Evolutionary conservation across 2,888 invertebrate genomes (phyloP), one percentile per base, ranked within the genome.

Genomic region (Aradus depressus): DNA sequence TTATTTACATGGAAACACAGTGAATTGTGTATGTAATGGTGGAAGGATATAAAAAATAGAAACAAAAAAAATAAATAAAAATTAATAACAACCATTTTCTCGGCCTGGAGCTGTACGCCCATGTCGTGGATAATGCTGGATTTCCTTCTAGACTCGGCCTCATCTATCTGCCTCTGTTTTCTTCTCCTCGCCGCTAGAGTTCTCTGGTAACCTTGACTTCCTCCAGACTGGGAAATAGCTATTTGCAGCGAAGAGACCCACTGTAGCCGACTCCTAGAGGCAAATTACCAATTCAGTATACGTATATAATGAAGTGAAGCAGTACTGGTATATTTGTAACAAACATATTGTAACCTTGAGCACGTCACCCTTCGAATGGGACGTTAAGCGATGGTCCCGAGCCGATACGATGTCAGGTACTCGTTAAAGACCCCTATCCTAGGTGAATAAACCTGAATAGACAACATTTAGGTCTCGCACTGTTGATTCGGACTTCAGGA

Each of bases 161-260:
- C 66, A 60, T 73, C 62, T 38, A 69, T 65, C 58, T 70, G 70
- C 48, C 71, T 66, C 43, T 70, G 68, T 12, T 68, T 67, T 57
- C 74, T 67, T 45, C 79, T 67, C 57, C 72, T 72, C 25, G 70
- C 68, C 5, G 73, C 72, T 59, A 76, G 75, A 18, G 77, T 66
- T 14, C 83, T 67, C 64, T 85, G 84, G 67, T 80, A 84, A 2
- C 81, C 79, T 61, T 81, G 79, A 23, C 74, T 75, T 1, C 78
- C 78, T 0, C 76, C 78, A 0, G 82, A 80, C 61, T 83, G 77
- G 19, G 80, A 76, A 10, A 83, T 77, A 3, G 84, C 84, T 55
- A 79, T 73, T 50, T 82, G 79, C 4, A 86, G 64, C 1, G 82
- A 78, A n/a, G 83, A 79, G 55, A 84, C 70, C 84, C 84, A 84